Conservation (phyloP, 2,797 vertebrate genomes). For the Phylloscopus collybita region DNA sequence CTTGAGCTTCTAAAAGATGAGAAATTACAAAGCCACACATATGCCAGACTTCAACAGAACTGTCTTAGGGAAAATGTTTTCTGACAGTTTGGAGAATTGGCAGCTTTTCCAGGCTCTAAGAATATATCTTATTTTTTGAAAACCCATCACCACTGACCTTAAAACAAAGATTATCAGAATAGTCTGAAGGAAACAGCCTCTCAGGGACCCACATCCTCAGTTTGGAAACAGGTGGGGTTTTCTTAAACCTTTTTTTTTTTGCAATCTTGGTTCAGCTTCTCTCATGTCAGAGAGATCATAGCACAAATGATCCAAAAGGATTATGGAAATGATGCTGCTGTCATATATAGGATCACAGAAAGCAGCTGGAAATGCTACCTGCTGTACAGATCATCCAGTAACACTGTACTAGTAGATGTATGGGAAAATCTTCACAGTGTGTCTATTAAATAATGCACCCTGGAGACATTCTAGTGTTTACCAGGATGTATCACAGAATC, state of each 20-base stretch:
- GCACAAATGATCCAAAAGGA: background rate
- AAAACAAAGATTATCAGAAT: background rate
- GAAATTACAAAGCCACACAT: slow-evolving; percentile 23
- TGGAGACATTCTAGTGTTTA: background rate
- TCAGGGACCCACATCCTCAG: background rate
- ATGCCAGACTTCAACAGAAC: slow-evolving; percentile 14
- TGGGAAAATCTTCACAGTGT: background rate
- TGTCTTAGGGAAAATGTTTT: background rate
- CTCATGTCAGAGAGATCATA: background rate
- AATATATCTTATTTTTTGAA: background rate
- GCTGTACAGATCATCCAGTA: background rate
- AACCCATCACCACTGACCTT: background rate
- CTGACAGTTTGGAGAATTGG: background rate
- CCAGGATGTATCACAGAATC: background rate
- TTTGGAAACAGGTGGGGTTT: background rate
- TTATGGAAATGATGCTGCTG: background rate
- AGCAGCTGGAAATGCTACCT: background rate
- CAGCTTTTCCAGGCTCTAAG: slow-evolving; percentile 4
- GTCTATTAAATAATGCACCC: background rate
- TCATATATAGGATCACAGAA: background rate
- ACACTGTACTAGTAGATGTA: background rate
- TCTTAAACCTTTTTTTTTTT: background rate
- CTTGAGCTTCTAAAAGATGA: background rate
- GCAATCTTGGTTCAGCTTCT: background rate
- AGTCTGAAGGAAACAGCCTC: background rate